phyloP scores from a whole-genome alignment of 2,113 vertebrate genomes.

The Dolichotis patagonum region DNA sequence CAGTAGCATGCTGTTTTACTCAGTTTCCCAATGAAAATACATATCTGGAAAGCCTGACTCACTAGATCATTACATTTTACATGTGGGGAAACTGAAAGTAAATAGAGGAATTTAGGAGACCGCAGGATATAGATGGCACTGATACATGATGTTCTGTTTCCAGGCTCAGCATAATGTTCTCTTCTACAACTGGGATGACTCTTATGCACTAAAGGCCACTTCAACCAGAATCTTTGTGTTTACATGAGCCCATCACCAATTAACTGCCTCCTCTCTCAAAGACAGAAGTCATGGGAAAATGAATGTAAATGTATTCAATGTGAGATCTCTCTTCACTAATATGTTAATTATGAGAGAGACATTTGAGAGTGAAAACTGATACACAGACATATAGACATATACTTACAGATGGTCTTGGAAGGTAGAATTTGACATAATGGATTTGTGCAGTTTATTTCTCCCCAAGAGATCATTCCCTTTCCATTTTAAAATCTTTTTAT shows the following conservation, averaged over 20 bases:
- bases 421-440: background rate
- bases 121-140: background rate
- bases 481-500: background rate
- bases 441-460: slow-evolving; percentile 18
- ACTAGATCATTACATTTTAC: background rate
- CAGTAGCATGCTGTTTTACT: background rate
- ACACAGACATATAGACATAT: background rate
- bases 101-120: background rate
- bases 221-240: background rate
- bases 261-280: background rate
- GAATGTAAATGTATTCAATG: slow-evolving; percentile 53
- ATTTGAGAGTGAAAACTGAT: slow-evolving; percentile 45
- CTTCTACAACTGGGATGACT: background rate
- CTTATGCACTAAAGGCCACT: background rate
- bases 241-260: background rate
- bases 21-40: background rate
- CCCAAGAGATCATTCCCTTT: background rate
- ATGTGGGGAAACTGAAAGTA: background rate
- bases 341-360: slow-evolving; percentile 24
- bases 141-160: background rate
- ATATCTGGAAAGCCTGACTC: background rate
- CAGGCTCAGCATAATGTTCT: background rate
- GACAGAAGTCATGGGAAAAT: background rate
- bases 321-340: slow-evolving; percentile 28
- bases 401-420: background rate